phyloP scores from a whole-genome alignment of 2,113 vertebrate genomes.

The Rhinoptilus africanus region DNA sequence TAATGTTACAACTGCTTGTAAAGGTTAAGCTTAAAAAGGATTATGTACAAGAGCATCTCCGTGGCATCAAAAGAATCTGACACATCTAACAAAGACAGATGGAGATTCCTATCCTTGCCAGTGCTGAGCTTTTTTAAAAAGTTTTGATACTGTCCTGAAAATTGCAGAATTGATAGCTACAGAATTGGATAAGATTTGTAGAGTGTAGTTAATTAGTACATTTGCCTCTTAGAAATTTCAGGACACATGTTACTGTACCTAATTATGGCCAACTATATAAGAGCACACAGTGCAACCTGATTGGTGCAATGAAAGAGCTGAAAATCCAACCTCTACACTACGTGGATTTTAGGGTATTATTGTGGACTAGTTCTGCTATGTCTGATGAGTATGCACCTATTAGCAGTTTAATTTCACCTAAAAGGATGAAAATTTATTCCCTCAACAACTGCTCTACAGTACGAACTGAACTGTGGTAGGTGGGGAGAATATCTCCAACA shows the following conservation, averaged over 20 bases:
- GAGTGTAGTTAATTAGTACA: neutral
- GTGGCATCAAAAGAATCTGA: neutral
- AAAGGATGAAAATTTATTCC: neutral
- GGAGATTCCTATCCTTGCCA: neutral
- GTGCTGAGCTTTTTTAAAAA: neutral
- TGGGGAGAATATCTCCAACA: neutral
- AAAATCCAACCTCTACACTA: neutral
- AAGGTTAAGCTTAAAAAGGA: neutral
- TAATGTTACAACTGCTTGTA: neutral
- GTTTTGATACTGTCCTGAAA: neutral
- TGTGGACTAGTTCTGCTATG: neutral
- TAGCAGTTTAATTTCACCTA: neutral
- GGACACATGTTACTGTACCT: neutral
- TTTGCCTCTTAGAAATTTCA: neutral
- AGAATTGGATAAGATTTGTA: neutral
- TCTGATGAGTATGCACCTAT: neutral
- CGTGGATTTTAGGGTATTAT: neutral
- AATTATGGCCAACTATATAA: neutral
- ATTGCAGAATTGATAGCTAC: neutral
- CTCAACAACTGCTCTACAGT: neutral
- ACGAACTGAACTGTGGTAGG: neutral
- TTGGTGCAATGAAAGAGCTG: neutral
- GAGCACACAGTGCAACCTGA: neutral
- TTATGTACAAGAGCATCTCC: neutral
- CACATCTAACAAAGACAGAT: neutral